phyloP scores from a whole-genome alignment of 2,888 invertebrate species.

The Myathropa florea region DNA sequence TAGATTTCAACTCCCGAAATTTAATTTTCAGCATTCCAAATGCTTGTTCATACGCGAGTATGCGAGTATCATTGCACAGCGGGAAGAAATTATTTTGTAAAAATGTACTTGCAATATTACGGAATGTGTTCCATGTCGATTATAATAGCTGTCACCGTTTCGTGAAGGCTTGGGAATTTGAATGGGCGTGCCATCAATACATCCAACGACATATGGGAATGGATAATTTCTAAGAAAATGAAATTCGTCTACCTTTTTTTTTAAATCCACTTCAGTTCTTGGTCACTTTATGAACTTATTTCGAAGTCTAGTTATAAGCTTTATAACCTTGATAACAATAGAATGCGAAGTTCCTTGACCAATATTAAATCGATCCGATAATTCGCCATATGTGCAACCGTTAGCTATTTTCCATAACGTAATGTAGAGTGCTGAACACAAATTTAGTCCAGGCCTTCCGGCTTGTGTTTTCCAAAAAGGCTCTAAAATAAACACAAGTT shows the following conservation, averaged over 20 bases:
- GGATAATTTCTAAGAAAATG: constrained; percentile 8
- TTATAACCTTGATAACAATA: background rate
- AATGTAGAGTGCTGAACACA: too few species aligned
- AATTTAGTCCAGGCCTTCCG: too few species aligned
- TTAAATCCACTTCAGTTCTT: background rate
- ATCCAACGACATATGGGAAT: constrained; percentile 16
- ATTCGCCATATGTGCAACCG: too few species aligned
- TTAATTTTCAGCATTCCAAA: constrained; percentile 15
- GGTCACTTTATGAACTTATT: background rate
- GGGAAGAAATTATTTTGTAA: constrained; percentile 3
- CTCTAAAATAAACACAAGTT: too few species aligned
- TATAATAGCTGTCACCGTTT: background rate
- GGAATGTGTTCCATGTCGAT: constrained; percentile 14
- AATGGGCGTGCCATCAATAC: constrained; percentile 18
- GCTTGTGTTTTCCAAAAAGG: too few species aligned
- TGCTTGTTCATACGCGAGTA: constrained; percentile 7
- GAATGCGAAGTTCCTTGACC: too few species aligned
- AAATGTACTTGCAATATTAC: background rate
- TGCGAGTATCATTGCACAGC: background rate
- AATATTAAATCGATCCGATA: too few species aligned
- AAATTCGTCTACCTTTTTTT: background rate
- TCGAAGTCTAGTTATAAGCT: background rate
- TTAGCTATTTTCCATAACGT: too few species aligned
- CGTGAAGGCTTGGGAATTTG: constrained; percentile 2
- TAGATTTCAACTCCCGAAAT: constrained; percentile 15